A percentile compares a stretch with the other conserved stretches of the same genome.
These are phyloP conservation scores for Epinotia demarniana DNA, from an alignment of 2,888 invertebrate species.

Conservation along the genomic window DNA sequence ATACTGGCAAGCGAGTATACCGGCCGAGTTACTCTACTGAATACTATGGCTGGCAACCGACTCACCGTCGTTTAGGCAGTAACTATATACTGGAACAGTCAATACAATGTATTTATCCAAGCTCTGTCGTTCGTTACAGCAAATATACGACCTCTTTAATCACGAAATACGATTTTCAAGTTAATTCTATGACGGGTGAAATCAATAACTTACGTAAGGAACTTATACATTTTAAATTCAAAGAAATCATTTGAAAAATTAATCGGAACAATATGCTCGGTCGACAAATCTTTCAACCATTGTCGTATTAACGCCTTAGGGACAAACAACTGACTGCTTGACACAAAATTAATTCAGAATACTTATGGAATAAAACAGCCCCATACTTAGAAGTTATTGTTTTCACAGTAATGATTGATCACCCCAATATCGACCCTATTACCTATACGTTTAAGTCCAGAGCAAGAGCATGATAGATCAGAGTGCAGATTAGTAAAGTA, in stretches of 20 bases:
- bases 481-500: constrained; percentile 24
- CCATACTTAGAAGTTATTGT: constrained; percentile 14
- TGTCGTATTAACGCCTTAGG: too few relatives aligned
- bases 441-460: neutral
- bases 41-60: constrained; percentile 35
- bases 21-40: constrained; percentile 4
- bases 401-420: neutral
- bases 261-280: too few relatives aligned
- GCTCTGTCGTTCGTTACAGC: constrained; percentile 53
- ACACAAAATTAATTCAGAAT: too few relatives aligned
- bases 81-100: constrained; percentile 59
- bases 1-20: constrained; percentile 1
- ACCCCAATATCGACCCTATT: neutral
- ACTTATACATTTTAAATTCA: neutral
- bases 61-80: constrained; percentile 60
- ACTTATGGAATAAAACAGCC: neutral
- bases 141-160: neutral
- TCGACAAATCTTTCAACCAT: too few relatives aligned
- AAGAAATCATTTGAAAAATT: neutral
- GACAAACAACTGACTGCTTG: too few relatives aligned
- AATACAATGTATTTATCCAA: constrained; percentile 46
- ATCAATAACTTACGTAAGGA: constrained; percentile 7
- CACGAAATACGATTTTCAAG: neutral
- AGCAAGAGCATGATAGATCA: constrained; percentile 33
- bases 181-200: neutral